Evolutionary conservation across 92 coral and sea anemone species (phyloP), one percentile per base, ranked within the genome.

Genomic region (Pocillopora meandrina): DNA sequence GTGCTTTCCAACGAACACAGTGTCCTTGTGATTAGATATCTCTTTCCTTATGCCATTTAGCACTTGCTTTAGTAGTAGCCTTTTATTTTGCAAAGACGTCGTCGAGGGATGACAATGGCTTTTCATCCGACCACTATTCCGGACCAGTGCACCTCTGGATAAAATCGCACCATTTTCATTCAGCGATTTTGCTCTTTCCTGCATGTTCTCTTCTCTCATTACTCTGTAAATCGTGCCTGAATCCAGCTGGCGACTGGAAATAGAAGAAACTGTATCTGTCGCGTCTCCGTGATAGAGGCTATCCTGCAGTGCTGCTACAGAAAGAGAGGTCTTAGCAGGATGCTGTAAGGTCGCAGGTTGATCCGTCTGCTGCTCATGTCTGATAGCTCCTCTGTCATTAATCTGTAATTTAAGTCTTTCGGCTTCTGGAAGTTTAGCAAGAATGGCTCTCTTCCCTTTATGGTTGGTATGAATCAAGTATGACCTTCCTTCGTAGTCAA

Each of bases 371-470:
- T 21, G 56, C 57, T 71, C 66, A 36, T 2, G 16, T 20, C 21
- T 8, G 57, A 61, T 31, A 8, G 59, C 20, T n/a, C 58, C 23
- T 34, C 60, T 12, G 1, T 7, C 34, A 17, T 34, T 35, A 5
- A 11, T n/a, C 33, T 17, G 57, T 14, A 56, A 35, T 35, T 52
- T 34, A n/a, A 13, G 1, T 21, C 61, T 49, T 42, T 52, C 57
- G 12, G 6, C 52, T 55, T 65, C 55, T 42, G 72, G 86, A 26
- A 83, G 62, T 23, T 74, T 64, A 68, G 86, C 80, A 56, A 74
- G 49, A 63, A 83, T 49, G 9, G 80, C 62, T 2, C 72, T 23
- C 35, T 83, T 83, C n/a, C 86, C 86, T 13, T 56, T 83, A 12
- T 64, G 65, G 57, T 83, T 64, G 19, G 65, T 55, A 64, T 83